Conservation (phyloP, 2,888 invertebrate genomes). For the Phlogophora meticulosa region DNA sequence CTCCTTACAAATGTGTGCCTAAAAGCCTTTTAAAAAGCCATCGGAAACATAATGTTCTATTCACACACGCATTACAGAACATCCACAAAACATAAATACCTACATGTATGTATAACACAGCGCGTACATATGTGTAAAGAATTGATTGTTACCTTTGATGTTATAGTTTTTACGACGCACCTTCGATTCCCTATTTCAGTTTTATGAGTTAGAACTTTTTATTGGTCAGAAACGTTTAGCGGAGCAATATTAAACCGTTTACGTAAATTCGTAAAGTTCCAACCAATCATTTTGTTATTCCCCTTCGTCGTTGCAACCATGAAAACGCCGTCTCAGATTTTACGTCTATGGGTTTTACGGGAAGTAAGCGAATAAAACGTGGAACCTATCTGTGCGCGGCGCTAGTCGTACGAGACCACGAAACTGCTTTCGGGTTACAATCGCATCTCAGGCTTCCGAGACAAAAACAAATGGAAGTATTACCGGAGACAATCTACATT, state of each 20-base stretch:
- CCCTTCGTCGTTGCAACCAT: conserved; percentile 46
- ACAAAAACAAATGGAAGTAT: conserved; percentile 91
- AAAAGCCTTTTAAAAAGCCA: conserved; percentile 62
- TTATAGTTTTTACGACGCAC: conserved; percentile 65
- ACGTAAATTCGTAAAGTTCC: conserved; percentile 59
- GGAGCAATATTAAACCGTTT: conserved; percentile 56
- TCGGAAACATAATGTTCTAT: conserved; percentile 41
- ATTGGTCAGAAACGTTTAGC: conserved; percentile 61
- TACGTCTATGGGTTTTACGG: conserved; percentile 66
- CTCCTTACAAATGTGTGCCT: conserved; percentile 45
- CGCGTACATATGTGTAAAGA: conserved; percentile 38
- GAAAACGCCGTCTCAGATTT: conserved; percentile 48
- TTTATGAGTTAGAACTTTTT: conserved; percentile 63
- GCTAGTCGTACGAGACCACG: conserved; percentile 74
- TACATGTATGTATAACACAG: conserved; percentile 2
- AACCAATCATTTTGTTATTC: conserved; percentile 58
- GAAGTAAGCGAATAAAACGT: conserved; percentile 66
- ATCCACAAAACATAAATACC: conserved; percentile 20
- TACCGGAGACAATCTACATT: conserved; percentile 90
- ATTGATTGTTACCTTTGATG: conserved; percentile 59
- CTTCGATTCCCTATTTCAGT: conserved; percentile 57
- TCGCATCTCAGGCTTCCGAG: conserved; percentile 84
- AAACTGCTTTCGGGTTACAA: conserved; percentile 80
- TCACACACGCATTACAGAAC: conserved; percentile 28
- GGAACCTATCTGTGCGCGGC: conserved; percentile 57